phyloP scores from a whole-genome alignment of 2,113 vertebrate species.

The Cyprinodon variegatus region DNA sequence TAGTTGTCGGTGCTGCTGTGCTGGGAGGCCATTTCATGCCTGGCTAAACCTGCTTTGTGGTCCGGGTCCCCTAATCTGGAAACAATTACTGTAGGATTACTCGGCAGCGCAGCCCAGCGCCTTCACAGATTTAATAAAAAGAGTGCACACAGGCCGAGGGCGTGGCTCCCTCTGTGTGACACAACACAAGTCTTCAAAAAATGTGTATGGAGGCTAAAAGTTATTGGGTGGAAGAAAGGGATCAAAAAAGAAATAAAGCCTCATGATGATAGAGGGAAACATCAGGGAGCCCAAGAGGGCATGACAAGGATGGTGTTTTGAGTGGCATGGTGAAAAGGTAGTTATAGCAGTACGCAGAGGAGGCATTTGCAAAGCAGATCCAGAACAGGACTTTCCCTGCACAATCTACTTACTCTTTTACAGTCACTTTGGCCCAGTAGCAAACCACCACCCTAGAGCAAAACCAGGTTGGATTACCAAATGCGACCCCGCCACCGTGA shows the following conservation, averaged over 20 bases:
- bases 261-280: slow-evolving; percentile 63
- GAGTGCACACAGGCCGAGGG: slow-evolving; percentile 85
- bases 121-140: slow-evolving; percentile 83
- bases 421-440: slow-evolving; percentile 77
- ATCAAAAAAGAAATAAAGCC: slow-evolving; percentile 75
- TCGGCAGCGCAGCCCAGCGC: slow-evolving; percentile 71
- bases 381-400: slow-evolving; percentile 39
- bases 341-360: slow-evolving; percentile 38
- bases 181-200: slow-evolving; percentile 75
- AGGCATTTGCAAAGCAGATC: slow-evolving; percentile 53
- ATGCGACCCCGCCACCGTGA: slow-evolving; percentile 88
- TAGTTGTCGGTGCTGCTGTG: slow-evolving; percentile 64
- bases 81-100: slow-evolving; percentile 86
- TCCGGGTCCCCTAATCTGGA: slow-evolving; percentile 81
- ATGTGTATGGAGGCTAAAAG: slow-evolving; percentile 77
- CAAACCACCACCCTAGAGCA: slow-evolving; percentile 84
- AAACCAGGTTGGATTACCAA: slow-evolving; percentile 82
- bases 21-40: slow-evolving; percentile 83
- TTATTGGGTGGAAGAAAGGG: slow-evolving; percentile 67
- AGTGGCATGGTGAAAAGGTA: slow-evolving; percentile 47
- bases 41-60: slow-evolving; percentile 81
- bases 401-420: slow-evolving; percentile 70
- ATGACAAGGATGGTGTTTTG: slow-evolving; percentile 45
- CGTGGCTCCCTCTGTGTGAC: slow-evolving; percentile 77
- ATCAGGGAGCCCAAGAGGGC: slow-evolving; percentile 31